Percentiles rank a stretch among this genome's conserved stretches.
Conservation (phyloP, 2,797 vertebrate species). For the Enteromius radiatus region DNA sequence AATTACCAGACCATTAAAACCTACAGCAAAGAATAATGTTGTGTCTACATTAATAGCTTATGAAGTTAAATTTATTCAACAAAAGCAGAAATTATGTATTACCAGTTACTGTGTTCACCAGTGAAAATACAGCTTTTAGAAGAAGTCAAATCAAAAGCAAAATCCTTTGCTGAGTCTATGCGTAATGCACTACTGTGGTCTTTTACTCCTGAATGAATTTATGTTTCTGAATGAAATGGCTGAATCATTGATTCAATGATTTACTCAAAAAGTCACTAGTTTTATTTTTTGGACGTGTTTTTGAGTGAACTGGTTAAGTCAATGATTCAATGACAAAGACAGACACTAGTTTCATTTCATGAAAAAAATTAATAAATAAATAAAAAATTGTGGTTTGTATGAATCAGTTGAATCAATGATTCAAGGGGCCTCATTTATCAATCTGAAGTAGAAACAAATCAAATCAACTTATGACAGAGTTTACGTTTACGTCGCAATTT, state of each 20-base stretch:
- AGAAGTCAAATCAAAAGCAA: neutral
- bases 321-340: neutral
- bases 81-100: neutral
- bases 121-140: neutral
- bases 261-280: neutral
- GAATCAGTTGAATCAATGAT: no score
- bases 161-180: neutral
- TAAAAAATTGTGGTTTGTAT: no score
- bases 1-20: neutral
- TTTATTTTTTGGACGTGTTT: neutral
- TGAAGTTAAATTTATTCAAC: no score
- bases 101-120: neutral
- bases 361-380: no score
- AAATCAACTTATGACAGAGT: no score
- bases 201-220: neutral
- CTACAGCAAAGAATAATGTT: neutral
- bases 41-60: neutral
- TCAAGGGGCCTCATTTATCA: no score
- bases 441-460: no score
- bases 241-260: neutral
- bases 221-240: neutral
- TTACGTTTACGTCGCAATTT: no score
- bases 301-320: neutral
- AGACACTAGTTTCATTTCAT: neutral
- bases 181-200: neutral